These are phyloP conservation scores for Proctacanthus coquilletti DNA, from an alignment of 1,140 invertebrate species.

Conservation along the genomic window DNA sequence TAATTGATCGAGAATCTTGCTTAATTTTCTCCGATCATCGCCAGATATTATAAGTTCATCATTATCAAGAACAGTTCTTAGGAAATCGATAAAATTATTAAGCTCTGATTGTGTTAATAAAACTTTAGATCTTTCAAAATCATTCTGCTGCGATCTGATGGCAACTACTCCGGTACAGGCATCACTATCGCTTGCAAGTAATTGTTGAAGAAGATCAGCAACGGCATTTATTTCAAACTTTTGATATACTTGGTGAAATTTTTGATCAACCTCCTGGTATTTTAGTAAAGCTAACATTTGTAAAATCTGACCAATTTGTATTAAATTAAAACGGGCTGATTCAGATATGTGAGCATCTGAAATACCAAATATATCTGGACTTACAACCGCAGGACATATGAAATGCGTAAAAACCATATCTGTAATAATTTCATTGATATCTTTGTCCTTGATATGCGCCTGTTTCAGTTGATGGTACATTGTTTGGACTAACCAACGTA, in stretches of 20 bases:
- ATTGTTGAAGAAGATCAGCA: constrained; percentile 52
- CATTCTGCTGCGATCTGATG: constrained; percentile 37
- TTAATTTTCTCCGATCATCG: constrained; percentile 20
- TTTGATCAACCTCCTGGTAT: constrained; percentile 60
- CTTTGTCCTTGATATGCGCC: constrained; percentile 44
- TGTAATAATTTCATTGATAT: constrained; percentile 68
- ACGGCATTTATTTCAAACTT: constrained; percentile 63
- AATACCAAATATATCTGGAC: constrained; percentile 92
- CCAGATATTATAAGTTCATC: constrained; percentile 18
- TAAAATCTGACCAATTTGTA: constrained; percentile 80
- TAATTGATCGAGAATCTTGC: constrained; percentile 19
- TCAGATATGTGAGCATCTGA: constrained; percentile 86
- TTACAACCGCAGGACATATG: constrained; percentile 90
- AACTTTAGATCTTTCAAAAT: constrained; percentile 42
- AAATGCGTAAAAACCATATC: constrained; percentile 89
- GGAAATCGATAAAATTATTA: constrained; percentile 41
- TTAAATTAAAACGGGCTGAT: constrained; percentile 81
- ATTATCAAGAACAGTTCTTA: constrained; percentile 16
- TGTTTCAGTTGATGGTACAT: constrained; percentile 54
- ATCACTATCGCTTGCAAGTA: constrained; percentile 40
- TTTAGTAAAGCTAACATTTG: constrained; percentile 78
- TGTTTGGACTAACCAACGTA: constrained; percentile 62
- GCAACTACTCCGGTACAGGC: constrained; percentile 38
- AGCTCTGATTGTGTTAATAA: constrained; percentile 54
- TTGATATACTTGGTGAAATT: constrained; percentile 55